phyloP scores from a whole-genome alignment of 2,888 invertebrate species.

The Ectobius pallidus region DNA sequence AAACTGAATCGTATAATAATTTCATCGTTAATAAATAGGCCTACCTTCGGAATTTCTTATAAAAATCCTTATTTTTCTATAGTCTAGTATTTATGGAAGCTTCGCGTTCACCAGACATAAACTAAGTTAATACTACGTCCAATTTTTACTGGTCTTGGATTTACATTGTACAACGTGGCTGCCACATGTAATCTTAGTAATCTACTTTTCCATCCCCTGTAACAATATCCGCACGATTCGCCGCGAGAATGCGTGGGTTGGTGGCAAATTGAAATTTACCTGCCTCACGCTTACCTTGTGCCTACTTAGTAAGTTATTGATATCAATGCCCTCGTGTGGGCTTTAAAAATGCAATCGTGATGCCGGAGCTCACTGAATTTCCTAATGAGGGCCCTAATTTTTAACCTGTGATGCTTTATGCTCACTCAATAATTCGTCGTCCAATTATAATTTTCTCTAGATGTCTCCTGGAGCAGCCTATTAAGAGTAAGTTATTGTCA shows the following conservation, averaged over 20 bases:
- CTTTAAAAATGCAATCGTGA: neutral
- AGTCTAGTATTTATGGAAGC: no score
- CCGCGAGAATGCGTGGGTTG: slow-evolving; percentile 3
- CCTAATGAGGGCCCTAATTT: slow-evolving; percentile 3
- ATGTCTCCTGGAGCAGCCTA: neutral
- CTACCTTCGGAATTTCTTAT: no score
- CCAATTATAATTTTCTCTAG: slow-evolving; percentile 13
- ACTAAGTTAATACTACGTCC: no score
- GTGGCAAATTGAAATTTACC: slow-evolving; percentile 28
- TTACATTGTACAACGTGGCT: no score
- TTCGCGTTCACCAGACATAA: no score
- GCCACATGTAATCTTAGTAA: no score
- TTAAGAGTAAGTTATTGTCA: slow-evolving; percentile 1
- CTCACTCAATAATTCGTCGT: neutral
- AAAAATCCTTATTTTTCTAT: no score
- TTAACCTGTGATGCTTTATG: neutral
- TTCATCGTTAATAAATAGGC: no score
- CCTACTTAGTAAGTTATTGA: slow-evolving; percentile 16
- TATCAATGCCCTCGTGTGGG: neutral
- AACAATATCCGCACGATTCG: neutral
- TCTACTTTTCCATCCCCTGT: neutral
- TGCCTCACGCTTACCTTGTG: neutral
- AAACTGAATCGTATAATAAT: no score
- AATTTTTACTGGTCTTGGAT: no score
- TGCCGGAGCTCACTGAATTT: slow-evolving; percentile 21